These are phyloP conservation scores for Poecilia gillii DNA, from an alignment of 2,797 vertebrate genomes.

Conservation along the genomic window DNA sequence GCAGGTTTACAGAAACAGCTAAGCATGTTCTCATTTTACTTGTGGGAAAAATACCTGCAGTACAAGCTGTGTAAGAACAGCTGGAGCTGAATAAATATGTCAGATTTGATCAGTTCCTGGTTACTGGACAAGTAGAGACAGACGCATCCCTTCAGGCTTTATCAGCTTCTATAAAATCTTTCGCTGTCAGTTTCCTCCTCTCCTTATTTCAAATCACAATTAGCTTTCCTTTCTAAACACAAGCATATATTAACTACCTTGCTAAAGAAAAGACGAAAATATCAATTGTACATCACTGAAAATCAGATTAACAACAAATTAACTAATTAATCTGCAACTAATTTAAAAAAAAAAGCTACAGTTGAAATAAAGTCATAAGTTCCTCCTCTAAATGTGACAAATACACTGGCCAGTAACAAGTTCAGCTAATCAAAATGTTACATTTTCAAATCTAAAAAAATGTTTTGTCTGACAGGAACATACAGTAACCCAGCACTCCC, in stretches of 20 bases:
- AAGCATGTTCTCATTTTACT: not conserved
- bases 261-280: not conserved
- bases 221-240: not conserved
- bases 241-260: not conserved
- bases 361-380: not conserved
- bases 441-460: too few relatives aligned
- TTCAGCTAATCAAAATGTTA: not conserved
- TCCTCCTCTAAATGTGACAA: not conserved
- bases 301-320: not conserved
- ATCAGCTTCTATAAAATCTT: slow-evolving; percentile 17
- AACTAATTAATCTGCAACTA: not conserved
- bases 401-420: not conserved
- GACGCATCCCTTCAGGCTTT: slow-evolving; percentile 25
- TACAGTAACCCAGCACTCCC: too few relatives aligned
- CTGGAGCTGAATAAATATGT: slow-evolving; percentile 24
- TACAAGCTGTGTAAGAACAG: slow-evolving; percentile 24
- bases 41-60: slow-evolving; percentile 40
- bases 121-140: slow-evolving; percentile 53
- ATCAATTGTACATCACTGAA: not conserved
- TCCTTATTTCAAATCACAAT: not conserved
- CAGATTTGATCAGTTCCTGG: slow-evolving; percentile 16
- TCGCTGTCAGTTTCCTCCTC: not conserved
- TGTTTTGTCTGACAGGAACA: too few relatives aligned
- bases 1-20: not conserved
- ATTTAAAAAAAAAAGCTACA: not conserved